Evolutionary conservation across 2,888 invertebrate genomes (phyloP).

Genomic region (Minunthozetes semirufus): DNA sequence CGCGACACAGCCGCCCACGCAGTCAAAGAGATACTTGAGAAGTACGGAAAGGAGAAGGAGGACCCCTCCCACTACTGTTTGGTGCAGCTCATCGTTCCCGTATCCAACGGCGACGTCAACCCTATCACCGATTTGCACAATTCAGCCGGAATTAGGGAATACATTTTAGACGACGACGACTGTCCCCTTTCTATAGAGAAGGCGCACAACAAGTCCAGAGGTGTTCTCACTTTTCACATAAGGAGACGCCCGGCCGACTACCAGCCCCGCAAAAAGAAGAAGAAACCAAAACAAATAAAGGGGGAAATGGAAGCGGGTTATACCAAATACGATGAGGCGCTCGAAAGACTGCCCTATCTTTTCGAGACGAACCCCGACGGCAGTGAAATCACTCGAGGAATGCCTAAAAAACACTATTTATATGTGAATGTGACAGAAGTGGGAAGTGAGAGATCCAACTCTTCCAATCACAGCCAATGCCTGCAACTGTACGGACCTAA

Average conservation of each 20-base stretch:
- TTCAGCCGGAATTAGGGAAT: constrained; percentile 55
- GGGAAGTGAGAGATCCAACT: constrained; percentile 60
- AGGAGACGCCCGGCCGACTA: constrained; percentile 83
- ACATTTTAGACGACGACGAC: constrained; percentile 92
- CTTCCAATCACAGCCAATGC: constrained; percentile 42
- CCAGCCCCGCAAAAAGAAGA: constrained; percentile 80
- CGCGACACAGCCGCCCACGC: constrained; percentile 86
- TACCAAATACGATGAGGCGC: constrained; percentile 32
- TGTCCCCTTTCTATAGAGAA: constrained; percentile 77
- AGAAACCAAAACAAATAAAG: constrained; percentile 54
- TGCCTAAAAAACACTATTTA: constrained; percentile 54
- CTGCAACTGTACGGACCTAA: constrained; percentile 67
- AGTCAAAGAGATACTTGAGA: constrained; percentile 90
- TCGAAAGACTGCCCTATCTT: constrained; percentile 57
- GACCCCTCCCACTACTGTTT: constrained; percentile 88
- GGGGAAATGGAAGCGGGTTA: constrained; percentile 35
- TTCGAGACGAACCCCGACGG: constrained; percentile 71
- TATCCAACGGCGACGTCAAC: constrained; percentile 28
- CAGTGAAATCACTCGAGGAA: constrained; percentile 50
- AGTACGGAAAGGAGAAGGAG: constrained; percentile 85
- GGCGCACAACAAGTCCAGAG: constrained; percentile 56
- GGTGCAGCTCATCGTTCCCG: constrained; percentile 65
- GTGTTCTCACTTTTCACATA: constrained; percentile 96
- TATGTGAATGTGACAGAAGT: constrained; percentile 63
- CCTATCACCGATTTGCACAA: constrained; percentile 7